Percentiles rank a stretch among this genome's conserved stretches.
phyloP scores from a whole-genome alignment of 2,888 invertebrate species.

The Tuta absoluta region DNA sequence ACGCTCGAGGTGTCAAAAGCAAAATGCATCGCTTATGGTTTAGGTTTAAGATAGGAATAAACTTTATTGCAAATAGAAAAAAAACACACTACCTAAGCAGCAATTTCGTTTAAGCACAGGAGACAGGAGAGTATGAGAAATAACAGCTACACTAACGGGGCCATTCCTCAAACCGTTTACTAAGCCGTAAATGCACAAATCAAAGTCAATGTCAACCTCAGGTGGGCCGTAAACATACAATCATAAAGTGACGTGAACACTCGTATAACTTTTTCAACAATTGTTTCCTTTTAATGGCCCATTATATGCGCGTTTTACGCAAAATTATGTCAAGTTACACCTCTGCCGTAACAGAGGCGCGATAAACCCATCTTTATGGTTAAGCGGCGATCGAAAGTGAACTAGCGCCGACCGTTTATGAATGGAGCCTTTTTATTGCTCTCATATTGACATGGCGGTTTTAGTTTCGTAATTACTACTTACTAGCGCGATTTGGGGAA shows the following conservation, averaged over 20 bases:
- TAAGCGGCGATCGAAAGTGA: constrained; percentile 73
- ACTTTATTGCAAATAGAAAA: too few relatives aligned
- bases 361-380: constrained; percentile 79
- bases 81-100: too few relatives aligned
- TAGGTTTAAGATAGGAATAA: too few relatives aligned
- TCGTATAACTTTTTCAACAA: constrained; percentile 81
- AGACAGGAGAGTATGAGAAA: too few relatives aligned
- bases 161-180: constrained; percentile 62
- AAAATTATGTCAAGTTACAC: constrained; percentile 81
- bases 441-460: constrained; percentile 73
- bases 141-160: constrained; percentile 48
- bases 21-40: constrained; percentile 21
- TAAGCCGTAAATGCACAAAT: constrained; percentile 77
- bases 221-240: constrained; percentile 78
- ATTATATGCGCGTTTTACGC: constrained; percentile 80
- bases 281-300: constrained; percentile 81
- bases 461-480: constrained; percentile 74
- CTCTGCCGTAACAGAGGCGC: constrained; percentile 74
- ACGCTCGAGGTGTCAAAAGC: not conserved
- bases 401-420: constrained; percentile 71
- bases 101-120: too few relatives aligned
- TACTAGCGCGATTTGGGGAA: constrained; percentile 71
- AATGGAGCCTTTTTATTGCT: constrained; percentile 77
- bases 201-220: constrained; percentile 80
- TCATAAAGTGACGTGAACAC: constrained; percentile 79